Conservation (phyloP, 2,797 vertebrate species). For the Crax fasciolata region DNA sequence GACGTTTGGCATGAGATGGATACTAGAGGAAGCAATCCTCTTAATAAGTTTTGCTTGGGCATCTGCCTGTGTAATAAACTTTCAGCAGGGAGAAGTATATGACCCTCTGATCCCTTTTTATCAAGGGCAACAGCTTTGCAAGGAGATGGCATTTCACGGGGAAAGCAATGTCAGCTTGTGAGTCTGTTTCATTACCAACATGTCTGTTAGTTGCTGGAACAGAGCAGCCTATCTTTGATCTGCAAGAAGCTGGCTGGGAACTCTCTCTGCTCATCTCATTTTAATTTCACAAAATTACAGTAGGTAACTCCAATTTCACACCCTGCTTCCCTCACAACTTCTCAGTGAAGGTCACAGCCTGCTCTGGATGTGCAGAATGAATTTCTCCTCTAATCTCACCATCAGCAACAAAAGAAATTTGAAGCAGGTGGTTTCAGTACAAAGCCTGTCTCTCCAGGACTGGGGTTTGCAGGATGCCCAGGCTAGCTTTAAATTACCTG, state of each 20-base stretch:
- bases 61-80: constrained; percentile 30
- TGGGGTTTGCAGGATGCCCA: background rate
- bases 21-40: background rate
- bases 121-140: constrained; percentile 31
- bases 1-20: background rate
- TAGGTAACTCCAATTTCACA: constrained; percentile 75
- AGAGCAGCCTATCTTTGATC: constrained; percentile 29
- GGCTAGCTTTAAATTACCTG: background rate
- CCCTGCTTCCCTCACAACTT: constrained; percentile 16
- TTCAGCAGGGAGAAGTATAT: background rate
- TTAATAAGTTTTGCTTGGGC: constrained; percentile 28
- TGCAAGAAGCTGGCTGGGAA: constrained; percentile 17
- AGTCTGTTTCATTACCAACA: background rate
- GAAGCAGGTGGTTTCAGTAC: background rate
- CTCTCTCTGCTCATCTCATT: constrained; percentile 28
- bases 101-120: background rate
- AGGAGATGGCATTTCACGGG: background rate
- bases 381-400: background rate
- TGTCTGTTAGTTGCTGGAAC: constrained; percentile 17
- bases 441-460: background rate
- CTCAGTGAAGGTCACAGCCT: constrained; percentile 34
- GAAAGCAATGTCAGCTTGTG: background rate
- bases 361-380: background rate
- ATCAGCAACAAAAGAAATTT: background rate
- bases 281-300: constrained; percentile 51